A percentile compares a stretch with the other conserved stretches of the same genome.
phyloP scores from a whole-genome alignment of 2,797 vertebrate species.

The Tadarida brasiliensis region DNA sequence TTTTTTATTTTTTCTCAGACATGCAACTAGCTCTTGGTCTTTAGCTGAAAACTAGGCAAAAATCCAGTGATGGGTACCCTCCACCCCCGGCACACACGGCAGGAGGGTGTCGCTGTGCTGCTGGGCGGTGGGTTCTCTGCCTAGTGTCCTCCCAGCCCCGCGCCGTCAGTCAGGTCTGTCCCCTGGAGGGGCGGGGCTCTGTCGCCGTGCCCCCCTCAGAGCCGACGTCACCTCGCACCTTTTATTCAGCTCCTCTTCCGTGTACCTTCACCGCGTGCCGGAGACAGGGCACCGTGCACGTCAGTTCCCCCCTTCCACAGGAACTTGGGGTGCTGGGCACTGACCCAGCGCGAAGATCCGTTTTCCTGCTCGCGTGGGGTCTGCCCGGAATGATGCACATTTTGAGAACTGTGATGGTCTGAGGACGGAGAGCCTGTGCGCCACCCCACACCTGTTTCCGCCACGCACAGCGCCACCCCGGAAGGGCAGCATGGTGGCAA shows the following conservation, averaged over 20 bases:
- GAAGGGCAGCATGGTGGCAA: accelerated
- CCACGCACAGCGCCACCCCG: neutral
- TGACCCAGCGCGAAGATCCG: neutral
- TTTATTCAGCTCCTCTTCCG: neutral
- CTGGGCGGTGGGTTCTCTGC: too few relatives aligned
- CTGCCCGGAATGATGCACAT: neutral
- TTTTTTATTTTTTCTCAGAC: neutral
- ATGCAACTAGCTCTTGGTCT: neutral
- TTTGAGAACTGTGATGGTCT: neutral
- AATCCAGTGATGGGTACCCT: neutral
- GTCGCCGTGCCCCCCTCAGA: neutral
- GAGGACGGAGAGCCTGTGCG: neutral
- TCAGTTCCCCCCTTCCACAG: accelerated
- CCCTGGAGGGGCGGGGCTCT: neutral
- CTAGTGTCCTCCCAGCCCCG: accelerated
- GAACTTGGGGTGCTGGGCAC: neutral
- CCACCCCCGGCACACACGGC: neutral
- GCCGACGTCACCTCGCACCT: neutral
- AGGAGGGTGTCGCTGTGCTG: neutral
- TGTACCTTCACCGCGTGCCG: neutral
- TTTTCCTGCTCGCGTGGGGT: neutral
- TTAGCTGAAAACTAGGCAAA: neutral
- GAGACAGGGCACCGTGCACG: neutral
- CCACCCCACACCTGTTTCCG: neutral
- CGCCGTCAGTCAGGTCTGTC: neutral